Conservation (phyloP, 2,797 vertebrate species). For the Poecilia velifera region DNA sequence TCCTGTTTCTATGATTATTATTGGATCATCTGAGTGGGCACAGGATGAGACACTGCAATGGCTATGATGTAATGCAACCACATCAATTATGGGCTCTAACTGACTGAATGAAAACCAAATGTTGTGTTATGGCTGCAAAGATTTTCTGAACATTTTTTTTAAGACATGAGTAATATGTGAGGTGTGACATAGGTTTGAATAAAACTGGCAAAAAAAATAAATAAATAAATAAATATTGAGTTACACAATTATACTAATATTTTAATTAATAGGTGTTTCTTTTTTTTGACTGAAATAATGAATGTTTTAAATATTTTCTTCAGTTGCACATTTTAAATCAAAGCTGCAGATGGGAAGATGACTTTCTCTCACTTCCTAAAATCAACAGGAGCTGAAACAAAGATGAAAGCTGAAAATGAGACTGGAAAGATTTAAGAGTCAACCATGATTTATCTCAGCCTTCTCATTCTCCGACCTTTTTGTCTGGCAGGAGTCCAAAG, state of each 20-base stretch:
- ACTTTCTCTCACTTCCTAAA: slow-evolving; percentile 28
- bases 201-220: neutral
- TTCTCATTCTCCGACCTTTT: slow-evolving; percentile 13
- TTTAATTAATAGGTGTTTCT: neutral
- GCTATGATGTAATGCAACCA: slow-evolving; percentile 56
- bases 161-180: slow-evolving; percentile 36
- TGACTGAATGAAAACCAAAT: slow-evolving; percentile 46
- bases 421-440: slow-evolving; percentile 15
- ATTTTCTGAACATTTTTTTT: slow-evolving; percentile 12
- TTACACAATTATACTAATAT: neutral
- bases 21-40: slow-evolving; percentile 49
- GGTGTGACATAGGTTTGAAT: slow-evolving; percentile 5
- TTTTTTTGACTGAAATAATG: neutral
- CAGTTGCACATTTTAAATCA: neutral
- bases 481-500: slow-evolving; percentile 35
- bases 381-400: slow-evolving; percentile 12
- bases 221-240: neutral
- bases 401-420: slow-evolving; percentile 28
- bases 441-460: slow-evolving; percentile 15
- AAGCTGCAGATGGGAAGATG: slow-evolving; percentile 17
- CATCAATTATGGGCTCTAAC: slow-evolving; percentile 52
- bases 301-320: neutral
- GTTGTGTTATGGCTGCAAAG: slow-evolving; percentile 17
- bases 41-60: slow-evolving; percentile 33
- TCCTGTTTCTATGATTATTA: slow-evolving; percentile 34